Conservation (phyloP, 1,140 invertebrate species). For the Aphis craccivora region DNA sequence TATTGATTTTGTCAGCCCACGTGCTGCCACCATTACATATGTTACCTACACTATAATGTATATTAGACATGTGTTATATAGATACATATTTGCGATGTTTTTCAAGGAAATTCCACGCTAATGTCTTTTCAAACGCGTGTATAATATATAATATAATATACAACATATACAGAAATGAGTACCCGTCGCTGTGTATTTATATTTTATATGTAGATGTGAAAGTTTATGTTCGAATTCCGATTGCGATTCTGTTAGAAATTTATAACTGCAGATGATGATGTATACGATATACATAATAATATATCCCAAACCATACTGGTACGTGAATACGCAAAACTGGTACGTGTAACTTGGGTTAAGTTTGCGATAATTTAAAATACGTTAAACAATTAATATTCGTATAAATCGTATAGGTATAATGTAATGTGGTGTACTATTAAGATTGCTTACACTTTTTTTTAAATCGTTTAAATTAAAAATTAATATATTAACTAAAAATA, state of each 20-base stretch:
- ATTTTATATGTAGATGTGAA: slow-evolving; percentile 12
- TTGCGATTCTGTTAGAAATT: not conserved
- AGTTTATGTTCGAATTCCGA: not conserved
- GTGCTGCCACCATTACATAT: not conserved
- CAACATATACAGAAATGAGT: too few relatives aligned
- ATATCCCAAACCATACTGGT: not conserved
- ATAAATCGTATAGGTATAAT: not conserved
- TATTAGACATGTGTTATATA: not conserved
- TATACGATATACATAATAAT: not conserved
- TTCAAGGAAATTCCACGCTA: not conserved
- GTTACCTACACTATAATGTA: not conserved
- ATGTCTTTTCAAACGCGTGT: not conserved
- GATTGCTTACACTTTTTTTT: not conserved
- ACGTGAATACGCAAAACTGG: not conserved
- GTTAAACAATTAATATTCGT: not conserved
- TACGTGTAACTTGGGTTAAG: not conserved
- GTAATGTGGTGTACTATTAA: not conserved
- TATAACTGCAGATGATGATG: not conserved
- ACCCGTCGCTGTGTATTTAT: not conserved
- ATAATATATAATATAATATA: not conserved
- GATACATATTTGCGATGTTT: not conserved
- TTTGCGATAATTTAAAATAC: not conserved
- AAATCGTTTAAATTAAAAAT: not conserved
- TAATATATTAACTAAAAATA: not conserved
- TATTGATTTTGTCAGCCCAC: not conserved